A percentile compares a stretch with the other conserved stretches of the same genome.
phyloP scores from a whole-genome alignment of 2,797 vertebrate species.

The Acridotheres tristis region DNA sequence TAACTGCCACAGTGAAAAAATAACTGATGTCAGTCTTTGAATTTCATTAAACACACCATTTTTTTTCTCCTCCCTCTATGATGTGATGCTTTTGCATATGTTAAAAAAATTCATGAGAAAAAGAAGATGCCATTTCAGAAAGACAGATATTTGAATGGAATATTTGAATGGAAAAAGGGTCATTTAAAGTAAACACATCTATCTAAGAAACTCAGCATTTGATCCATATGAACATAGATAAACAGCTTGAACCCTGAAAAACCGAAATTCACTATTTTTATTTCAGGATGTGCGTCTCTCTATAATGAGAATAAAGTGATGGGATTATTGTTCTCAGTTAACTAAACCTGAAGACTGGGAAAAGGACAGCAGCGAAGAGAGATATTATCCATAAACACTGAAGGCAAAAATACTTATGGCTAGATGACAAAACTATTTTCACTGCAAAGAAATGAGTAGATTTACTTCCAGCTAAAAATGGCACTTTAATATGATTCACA shows the following conservation, averaged over 20 bases:
- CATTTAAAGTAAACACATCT: neutral
- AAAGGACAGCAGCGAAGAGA: neutral
- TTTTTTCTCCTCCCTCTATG: neutral
- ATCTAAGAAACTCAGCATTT: neutral
- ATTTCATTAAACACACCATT: neutral
- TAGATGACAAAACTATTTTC: conserved; percentile 6
- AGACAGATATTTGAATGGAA: neutral
- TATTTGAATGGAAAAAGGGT: neutral
- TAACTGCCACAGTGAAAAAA: neutral
- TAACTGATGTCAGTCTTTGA: neutral
- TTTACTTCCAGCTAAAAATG: neutral
- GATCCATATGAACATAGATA: neutral
- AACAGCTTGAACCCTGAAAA: neutral
- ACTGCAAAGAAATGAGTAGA: neutral
- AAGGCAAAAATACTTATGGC: neutral
- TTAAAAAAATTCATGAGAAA: neutral
- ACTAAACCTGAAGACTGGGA: conserved; percentile 1
- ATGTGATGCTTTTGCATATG: neutral
- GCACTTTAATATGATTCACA: neutral
- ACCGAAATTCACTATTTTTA: neutral
- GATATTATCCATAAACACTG: neutral
- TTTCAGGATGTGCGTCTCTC: neutral
- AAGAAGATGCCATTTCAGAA: neutral
- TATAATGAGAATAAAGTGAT: neutral
- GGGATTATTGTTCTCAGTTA: conserved; percentile 12